Base-by-base conservation (phyloP, 2,888 invertebrate species). In the Latrodectus hesperus region DNA sequence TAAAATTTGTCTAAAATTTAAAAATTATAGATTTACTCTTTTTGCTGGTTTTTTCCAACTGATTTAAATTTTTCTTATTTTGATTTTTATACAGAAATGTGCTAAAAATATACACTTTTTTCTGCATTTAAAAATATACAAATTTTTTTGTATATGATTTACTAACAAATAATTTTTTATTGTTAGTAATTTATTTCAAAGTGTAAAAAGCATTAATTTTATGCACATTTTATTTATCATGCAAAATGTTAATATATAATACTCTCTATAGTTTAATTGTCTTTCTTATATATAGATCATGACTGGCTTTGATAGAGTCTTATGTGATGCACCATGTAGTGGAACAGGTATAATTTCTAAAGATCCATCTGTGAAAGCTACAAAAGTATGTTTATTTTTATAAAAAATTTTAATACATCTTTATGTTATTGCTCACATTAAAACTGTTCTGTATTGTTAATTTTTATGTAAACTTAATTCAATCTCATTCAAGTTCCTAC, bases 281-380 rank as follows among this genome's bases (percentile, higher is more conserved):
- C 16, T 55, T 55, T 38, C n/a, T 49, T 22, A 11, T 76, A 65
- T 52, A 38, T 60, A 96, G 92, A 94, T 96, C 14, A 96, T 98
- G 92, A 96, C 95, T 91, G 96, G 97, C 1, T 99, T 99, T 92
- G 99, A 99, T 92, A 94, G 99, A 91, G 97, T 99, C 9, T 93
- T 99, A 55, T 93, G 99, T 74, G 99, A 99, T 94, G 99, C 99
- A 0, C 99, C 99, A 0, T 99, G 99, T 92, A 97, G 98, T 65
- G 99, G 99, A 60, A 99, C 99, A 0, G 99, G 99, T 52, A 98
- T 99, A 12, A 96, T 99, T 67, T 96, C 98, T 51, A 99, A 99
- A 93, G 99, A 99, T 93, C 97, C 96, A 0, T 96, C 96, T 91
- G 99, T 99, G 0, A 99, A 99, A 93, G 96, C 96, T 0, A 96